phyloP scores from a whole-genome alignment of 2,888 invertebrate genomes.

The Melipona bicolor region DNA sequence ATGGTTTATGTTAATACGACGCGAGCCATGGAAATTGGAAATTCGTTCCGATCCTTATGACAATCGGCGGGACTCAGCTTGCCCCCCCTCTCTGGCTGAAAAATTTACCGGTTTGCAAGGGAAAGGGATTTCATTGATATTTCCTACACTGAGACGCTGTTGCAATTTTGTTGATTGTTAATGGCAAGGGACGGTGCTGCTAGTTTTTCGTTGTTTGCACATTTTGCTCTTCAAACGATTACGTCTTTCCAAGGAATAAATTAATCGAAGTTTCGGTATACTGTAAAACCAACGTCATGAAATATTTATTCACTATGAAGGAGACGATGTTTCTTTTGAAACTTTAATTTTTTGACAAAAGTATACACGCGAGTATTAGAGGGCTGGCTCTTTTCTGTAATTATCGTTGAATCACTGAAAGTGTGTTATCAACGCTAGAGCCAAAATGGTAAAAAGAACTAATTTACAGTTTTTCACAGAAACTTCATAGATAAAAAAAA shows the following conservation, averaged over 20 bases:
- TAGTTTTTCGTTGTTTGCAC: background rate
- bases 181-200: background rate
- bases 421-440: background rate
- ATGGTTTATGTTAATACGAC: background rate
- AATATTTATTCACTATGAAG: too few relatives aligned
- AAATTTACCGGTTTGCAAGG: background rate
- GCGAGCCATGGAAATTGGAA: constrained; percentile 37
- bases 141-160: background rate
- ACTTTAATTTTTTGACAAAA: background rate
- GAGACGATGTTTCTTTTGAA: background rate
- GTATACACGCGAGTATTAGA: too few relatives aligned
- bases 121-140: background rate
- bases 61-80: background rate
- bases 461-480: too few relatives aligned
- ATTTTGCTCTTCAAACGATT: too few relatives aligned
- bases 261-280: too few relatives aligned
- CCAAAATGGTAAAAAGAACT: too few relatives aligned
- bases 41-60: constrained; percentile 1
- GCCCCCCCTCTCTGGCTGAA: background rate
- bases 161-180: background rate
- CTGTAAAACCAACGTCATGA: too few relatives aligned
- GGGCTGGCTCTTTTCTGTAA: background rate
- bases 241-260: too few relatives aligned
- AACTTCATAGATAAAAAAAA: too few relatives aligned
- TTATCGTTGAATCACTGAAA: background rate